phyloP scores from a whole-genome alignment of 2,113 vertebrate genomes.

The Tichodroma muraria region DNA sequence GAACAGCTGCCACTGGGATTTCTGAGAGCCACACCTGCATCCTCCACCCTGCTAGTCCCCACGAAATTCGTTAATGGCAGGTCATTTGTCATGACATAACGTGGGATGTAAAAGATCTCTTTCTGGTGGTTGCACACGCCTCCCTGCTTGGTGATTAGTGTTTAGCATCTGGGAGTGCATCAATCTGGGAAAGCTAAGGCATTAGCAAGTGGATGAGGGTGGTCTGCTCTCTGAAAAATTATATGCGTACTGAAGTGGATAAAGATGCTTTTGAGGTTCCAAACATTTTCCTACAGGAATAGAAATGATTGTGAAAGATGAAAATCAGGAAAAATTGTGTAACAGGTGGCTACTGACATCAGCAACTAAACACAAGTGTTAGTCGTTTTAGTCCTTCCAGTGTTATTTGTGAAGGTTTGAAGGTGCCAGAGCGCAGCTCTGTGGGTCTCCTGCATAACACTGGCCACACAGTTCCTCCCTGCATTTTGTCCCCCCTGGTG shows the following conservation, averaged over 20 bases:
- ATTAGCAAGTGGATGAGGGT: background rate
- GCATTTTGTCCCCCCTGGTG: background rate
- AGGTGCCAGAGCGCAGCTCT: accelerated
- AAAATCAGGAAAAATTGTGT: background rate
- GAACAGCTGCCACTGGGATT: background rate
- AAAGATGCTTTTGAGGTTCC: background rate
- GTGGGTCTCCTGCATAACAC: accelerated
- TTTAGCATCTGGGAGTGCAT: background rate
- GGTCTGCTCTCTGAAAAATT: background rate
- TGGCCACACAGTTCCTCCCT: background rate
- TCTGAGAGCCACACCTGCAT: background rate
- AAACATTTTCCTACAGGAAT: background rate
- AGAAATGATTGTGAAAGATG: background rate
- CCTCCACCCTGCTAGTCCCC: background rate
- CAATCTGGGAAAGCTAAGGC: background rate
- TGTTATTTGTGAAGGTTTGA: background rate
- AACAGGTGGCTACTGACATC: background rate
- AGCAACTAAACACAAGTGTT: background rate
- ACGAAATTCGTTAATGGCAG: background rate
- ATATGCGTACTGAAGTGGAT: background rate
- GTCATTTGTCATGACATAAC: background rate
- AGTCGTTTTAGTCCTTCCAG: background rate
- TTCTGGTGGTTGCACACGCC: background rate
- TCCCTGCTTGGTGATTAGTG: background rate
- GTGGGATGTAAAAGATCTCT: background rate